phyloP scores from a whole-genome alignment of 2,888 invertebrate species.

The Micoletzkya japonica region DNA sequence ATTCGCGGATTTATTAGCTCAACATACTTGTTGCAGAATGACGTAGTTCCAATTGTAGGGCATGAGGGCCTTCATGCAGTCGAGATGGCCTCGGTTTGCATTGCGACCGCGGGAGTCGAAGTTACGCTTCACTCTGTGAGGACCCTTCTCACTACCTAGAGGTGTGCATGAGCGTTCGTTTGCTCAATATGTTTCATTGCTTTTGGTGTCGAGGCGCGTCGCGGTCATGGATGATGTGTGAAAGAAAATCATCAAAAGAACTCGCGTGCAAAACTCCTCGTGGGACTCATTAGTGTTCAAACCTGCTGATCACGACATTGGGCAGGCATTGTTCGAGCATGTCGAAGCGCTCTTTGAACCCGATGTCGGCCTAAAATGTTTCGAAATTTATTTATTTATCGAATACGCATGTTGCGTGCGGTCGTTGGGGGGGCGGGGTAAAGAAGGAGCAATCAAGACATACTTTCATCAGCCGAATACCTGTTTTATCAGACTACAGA shows the following conservation, averaged over 20 bases:
- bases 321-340: conserved; percentile 7
- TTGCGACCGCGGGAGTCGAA: conserved; percentile 4
- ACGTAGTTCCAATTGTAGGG: neutral
- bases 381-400: too few relatives aligned
- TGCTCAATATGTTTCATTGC: neutral
- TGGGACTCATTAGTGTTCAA: too few relatives aligned
- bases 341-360: neutral
- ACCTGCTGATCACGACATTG: conserved; percentile 6
- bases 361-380: neutral
- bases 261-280: neutral
- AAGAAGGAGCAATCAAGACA: too few relatives aligned
- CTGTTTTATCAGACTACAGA: too few relatives aligned
- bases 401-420: too few relatives aligned
- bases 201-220: neutral
- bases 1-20: neutral
- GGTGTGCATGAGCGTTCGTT: too few relatives aligned
- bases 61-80: conserved; percentile 9
- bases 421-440: too few relatives aligned
- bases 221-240: neutral
- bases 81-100: conserved; percentile 21
- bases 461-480: too few relatives aligned
- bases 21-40: conserved; percentile 8
- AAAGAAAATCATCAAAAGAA: neutral
- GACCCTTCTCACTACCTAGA: too few relatives aligned
- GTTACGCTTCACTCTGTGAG: conserved; percentile 8